Base-by-base conservation (phyloP, 1,140 invertebrate species). In the Leguminivora glycinivorella region DNA sequence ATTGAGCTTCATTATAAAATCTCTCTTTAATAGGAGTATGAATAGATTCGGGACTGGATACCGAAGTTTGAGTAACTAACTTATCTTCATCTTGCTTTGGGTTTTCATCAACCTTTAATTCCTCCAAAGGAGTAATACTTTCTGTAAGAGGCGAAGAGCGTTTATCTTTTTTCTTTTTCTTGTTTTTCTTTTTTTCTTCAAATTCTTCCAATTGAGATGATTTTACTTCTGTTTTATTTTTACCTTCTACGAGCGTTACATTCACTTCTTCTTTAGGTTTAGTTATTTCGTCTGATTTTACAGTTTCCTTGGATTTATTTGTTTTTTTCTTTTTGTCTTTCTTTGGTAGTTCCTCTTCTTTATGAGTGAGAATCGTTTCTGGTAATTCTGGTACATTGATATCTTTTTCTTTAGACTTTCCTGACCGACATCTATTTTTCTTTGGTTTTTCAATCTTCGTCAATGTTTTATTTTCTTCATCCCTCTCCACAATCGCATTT, bases 21-120 rank as follows among this genome's bases (percentile, higher is more conserved):
- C 87, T 83, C 14, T 91, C 89, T 81, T 91, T 91, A 17, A 89
- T 72, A 19, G 89, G 89, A 63, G 89, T 91, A 70, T 90, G 84
- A 68, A 85, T 19, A 5, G 83, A 84, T 70, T 91, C 89, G 7
- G 89, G 87, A 26, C 85, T 91, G 6, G 83, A 88, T 24, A 82
- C 26, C 9, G 84, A 69, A 10, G 79, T 81, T 71, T 78, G 71
- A 25, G 72, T 56, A 29, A 40, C 68, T 80, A 69, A 31, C 12
- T 70, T 14, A 17, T 69, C 56, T 17, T 31, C n/a, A 17, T 31
- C 72, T 40, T 47, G 6, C 69, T 29, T 22, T 34, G 19, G 14
- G 14, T 31, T 2, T 63, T 12, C 40, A 5, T 43, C n/a, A 4
- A 43, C 67, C 60, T 56, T 24, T 31, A 76, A 75, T 72, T 81